These are phyloP conservation scores for Pituophis catenifer DNA, from an alignment of 2,113 vertebrate species.

Conservation along the genomic window DNA sequence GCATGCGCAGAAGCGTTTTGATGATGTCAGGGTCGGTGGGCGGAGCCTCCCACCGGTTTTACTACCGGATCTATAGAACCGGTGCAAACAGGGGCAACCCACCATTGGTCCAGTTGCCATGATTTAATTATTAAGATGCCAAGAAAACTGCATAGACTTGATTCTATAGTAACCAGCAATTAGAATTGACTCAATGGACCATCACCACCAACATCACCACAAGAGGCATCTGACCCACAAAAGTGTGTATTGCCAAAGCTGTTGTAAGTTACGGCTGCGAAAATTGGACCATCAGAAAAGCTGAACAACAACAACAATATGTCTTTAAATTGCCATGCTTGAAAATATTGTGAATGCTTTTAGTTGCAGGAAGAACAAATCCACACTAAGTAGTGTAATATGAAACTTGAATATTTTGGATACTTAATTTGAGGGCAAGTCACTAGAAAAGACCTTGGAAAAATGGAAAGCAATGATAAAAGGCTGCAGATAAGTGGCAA, in stretches of 20 bases:
- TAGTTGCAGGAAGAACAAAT: background rate
- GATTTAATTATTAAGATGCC: background rate
- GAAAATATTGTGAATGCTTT: background rate
- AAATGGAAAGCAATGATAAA: background rate
- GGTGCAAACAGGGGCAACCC: too few species aligned
- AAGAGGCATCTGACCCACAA: background rate
- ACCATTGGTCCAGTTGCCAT: background rate
- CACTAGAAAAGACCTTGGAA: background rate
- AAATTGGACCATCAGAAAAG: background rate
- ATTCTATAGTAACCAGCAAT: background rate
- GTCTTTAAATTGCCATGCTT: background rate
- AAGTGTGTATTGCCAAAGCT: background rate
- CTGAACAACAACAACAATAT: background rate
- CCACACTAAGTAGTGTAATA: background rate
- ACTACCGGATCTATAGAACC: too few species aligned
- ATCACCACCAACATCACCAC: background rate
- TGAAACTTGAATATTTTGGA: background rate
- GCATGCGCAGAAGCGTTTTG: too few species aligned
- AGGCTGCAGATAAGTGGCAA: background rate
- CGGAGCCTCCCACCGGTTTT: too few species aligned
- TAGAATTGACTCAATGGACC: background rate
- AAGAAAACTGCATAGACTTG: background rate
- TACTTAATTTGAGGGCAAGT: background rate
- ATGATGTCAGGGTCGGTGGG: too few species aligned
- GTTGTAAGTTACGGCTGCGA: background rate